Evolutionary conservation across 2,797 vertebrate genomes (phyloP), one percentile per base, ranked within the genome.

Genomic region (Ammospiza maritima): DNA sequence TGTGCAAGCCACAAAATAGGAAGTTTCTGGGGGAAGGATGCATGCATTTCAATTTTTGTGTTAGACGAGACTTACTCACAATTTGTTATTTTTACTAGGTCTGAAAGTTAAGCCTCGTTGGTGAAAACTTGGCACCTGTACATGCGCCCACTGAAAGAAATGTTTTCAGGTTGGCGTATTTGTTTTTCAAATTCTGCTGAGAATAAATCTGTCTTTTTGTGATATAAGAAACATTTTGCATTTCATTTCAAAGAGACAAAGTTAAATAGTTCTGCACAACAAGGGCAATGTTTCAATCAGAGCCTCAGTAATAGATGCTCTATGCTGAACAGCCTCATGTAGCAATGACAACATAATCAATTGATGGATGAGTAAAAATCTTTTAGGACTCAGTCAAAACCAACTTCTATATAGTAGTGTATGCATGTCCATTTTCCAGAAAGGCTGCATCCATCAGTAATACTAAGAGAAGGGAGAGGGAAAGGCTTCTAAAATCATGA

Each of bases 331-430:
- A 94, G 83, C 85, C 74, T 74, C 77, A 54, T 75, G 76, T 88
- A 92, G 74, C 93, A 89, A 95, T 91, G 93, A 96, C 90, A 96
- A 90, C 42, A 85, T 93, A 95, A 93, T 96, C 90, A 92, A 95
- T 88, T 94, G 96, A 97, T 94, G 74, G 83, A 96, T 95, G 81
- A 94, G 81, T 72, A 90, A 88, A 97, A 97, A 95, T 96, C 90
- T 93, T 91, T 83, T 29, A 94, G 87, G 92, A 94, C 73, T 95
- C 91, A 90, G 74, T 93, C 81, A 93, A 96, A 96, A 90, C 30
- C 34, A 38, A 60, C 44, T 78, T 90, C 89, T 92, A 17, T 60
- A 57, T 71, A 70, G 82, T 57, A 61, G 38, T 0, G 1, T 56
- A 74, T 56, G 76, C 26, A 2, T 78, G 93, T 76, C 77, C 75